Percentiles rank a stretch among this genome's conserved stretches.
Conservation (phyloP, 2,797 vertebrate species). For the Hydrophis major region DNA sequence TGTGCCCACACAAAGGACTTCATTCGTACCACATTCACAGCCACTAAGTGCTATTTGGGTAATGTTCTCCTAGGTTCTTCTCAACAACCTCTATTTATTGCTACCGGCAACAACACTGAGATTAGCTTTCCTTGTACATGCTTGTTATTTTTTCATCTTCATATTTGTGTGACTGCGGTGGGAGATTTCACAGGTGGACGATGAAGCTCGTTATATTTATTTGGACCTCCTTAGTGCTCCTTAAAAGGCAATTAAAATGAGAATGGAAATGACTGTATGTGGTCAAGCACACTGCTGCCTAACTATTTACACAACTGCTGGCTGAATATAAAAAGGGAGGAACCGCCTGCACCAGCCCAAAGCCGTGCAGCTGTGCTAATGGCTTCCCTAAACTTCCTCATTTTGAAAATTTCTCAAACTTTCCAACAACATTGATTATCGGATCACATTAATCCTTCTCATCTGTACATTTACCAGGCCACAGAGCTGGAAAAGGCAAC, state of each 20-base stretch:
- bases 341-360: constrained; percentile 22
- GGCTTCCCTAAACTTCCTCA: constrained; percentile 54
- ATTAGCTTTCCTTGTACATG: constrained; percentile 24
- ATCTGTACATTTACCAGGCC: neutral
- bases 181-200: constrained; percentile 56
- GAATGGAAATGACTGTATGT: constrained; percentile 55
- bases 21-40: constrained; percentile 15
- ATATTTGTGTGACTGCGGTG: constrained; percentile 47
- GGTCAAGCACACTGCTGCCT: constrained; percentile 56
- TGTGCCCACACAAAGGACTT: neutral
- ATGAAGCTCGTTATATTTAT: constrained; percentile 60
- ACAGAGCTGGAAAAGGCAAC: neutral
- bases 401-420: constrained; percentile 47
- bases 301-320: constrained; percentile 44
- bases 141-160: constrained; percentile 48
- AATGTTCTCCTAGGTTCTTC: constrained; percentile 13
- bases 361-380: constrained; percentile 49
- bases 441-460: constrained; percentile 44
- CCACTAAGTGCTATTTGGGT: constrained; percentile 35
- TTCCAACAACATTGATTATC: constrained; percentile 48
- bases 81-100: constrained; percentile 47
- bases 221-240: constrained; percentile 56
- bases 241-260: constrained; percentile 68
- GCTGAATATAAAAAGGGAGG: constrained; percentile 52
- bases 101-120: constrained; percentile 33